Base-by-base conservation (phyloP, 2,113 vertebrate genomes). In the Perccottus glenii region DNA sequence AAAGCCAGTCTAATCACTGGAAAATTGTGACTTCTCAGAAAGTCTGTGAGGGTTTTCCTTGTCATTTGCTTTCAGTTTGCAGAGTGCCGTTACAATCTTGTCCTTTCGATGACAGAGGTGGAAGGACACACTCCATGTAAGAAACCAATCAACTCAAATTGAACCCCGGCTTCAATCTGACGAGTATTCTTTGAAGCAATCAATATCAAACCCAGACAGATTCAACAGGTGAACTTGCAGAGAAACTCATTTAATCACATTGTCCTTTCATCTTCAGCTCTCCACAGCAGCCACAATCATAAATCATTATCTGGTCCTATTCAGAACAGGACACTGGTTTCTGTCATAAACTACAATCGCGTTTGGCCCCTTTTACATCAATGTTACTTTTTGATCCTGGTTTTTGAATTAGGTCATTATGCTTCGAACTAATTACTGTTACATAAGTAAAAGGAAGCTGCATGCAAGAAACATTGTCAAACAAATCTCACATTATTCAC, bases 81-180 rank as follows among this genome's bases (percentile, higher is more conserved):
- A 60, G 36, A 19, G 44, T 52, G 49, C 45, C 11, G 53, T 55
- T 27, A 10, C 48, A 68, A 61, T 75, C 60, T 51, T 43, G 58
- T 53, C 35, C 55, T 67, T 81, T 63, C 81, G 60, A 79, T 50
- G 56, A 52, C 55, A 16, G 33, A 49, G 14, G 57, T 45, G 60
- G 32, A 81, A 47, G 69, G 27, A 5, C 67, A 56, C n/a, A 67
- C 10, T 44, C 19, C 0, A 4, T 11, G 48, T 3, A n/a, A 57
- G 60, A 38, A 80, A 67, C 70, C 60, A 85, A 85, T 87, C 80
- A 68, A 38, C 44, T 65, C n/a, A 52, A 66, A 80, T 57, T 70
- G 61, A 78, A 63, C 42, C 4, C 0, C 1, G 0, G n/a, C 49
- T 80, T 73, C 51, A 76, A 60, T 82, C 35, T 63, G 33, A 11